Evolutionary conservation across 2,888 invertebrate species (phyloP).

Genomic region (Nomada lathburiana): DNA sequence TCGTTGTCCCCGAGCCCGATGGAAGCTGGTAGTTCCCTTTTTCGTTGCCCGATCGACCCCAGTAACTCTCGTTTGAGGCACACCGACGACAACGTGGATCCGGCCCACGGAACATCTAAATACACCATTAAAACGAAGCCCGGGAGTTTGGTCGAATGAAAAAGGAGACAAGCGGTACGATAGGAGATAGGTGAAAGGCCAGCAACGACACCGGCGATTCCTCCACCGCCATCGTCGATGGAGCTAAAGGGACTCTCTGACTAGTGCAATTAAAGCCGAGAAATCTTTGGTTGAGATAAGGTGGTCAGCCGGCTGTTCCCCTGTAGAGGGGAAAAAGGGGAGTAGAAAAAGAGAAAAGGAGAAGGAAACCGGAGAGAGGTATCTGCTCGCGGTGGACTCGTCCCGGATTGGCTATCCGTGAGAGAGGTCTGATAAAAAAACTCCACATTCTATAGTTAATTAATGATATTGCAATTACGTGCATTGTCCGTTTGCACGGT

Average conservation of each 20-base stretch:
- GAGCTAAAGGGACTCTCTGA: slow-evolving; percentile 63
- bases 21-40: too few species aligned
- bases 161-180: slow-evolving; percentile 59
- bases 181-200: slow-evolving; percentile 72
- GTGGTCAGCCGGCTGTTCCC: slow-evolving; percentile 45
- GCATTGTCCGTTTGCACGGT: slow-evolving; percentile 32
- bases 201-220: slow-evolving; percentile 42
- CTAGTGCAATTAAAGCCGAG: slow-evolving; percentile 77
- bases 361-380: slow-evolving; percentile 26
- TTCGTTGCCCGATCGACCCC: not conserved
- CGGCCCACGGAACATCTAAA: slow-evolving; percentile 49
- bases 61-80: slow-evolving; percentile 34
- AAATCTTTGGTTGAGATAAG: slow-evolving; percentile 74
- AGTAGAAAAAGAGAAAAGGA: slow-evolving; percentile 49
- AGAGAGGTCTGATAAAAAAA: slow-evolving; percentile 72
- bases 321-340: slow-evolving; percentile 29
- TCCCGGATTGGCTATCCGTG: slow-evolving; percentile 50
- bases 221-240: slow-evolving; percentile 46
- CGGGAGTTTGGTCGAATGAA: slow-evolving; percentile 43
- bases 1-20: not conserved
- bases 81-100: slow-evolving; percentile 39
- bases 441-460: slow-evolving; percentile 70
- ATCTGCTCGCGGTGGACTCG: slow-evolving; percentile 40
- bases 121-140: slow-evolving; percentile 51
- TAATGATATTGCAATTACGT: slow-evolving; percentile 77